phyloP scores from a whole-genome alignment of 2,113 vertebrate genomes.

The Heteronetta atricapilla region DNA sequence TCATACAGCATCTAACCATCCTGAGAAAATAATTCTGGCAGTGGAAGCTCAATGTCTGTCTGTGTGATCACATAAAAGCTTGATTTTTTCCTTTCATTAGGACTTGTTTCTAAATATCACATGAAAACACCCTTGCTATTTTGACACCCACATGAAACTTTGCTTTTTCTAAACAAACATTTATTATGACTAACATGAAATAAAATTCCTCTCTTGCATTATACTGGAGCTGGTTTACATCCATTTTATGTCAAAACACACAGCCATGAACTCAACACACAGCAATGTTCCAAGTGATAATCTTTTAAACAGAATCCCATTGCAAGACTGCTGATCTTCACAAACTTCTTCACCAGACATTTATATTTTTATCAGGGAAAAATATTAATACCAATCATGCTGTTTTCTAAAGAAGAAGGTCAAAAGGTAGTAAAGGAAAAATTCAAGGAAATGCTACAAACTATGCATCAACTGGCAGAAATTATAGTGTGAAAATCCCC shows the following conservation, averaged over 20 bases:
- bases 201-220: not conserved
- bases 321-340: not conserved
- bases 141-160: not conserved
- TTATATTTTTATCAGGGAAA: slow-evolving; percentile 40
- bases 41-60: not conserved
- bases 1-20: not conserved
- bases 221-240: not conserved
- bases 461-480: not conserved
- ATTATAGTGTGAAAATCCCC: slow-evolving; percentile 16
- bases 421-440: slow-evolving; percentile 22
- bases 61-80: not conserved
- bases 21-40: not conserved
- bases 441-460: not conserved
- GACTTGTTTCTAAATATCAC: not conserved
- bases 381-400: slow-evolving; percentile 43
- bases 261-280: not conserved
- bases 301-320: slow-evolving; percentile 28
- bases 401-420: not conserved
- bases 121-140: not conserved
- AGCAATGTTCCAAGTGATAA: not conserved
- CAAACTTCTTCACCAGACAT: not conserved
- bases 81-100: not conserved
- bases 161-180: not conserved
- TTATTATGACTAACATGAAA: not conserved
- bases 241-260: not conserved